Evolutionary conservation across 2,888 invertebrate species (phyloP).

Genomic region (Eudasyphora cyanicolor): DNA sequence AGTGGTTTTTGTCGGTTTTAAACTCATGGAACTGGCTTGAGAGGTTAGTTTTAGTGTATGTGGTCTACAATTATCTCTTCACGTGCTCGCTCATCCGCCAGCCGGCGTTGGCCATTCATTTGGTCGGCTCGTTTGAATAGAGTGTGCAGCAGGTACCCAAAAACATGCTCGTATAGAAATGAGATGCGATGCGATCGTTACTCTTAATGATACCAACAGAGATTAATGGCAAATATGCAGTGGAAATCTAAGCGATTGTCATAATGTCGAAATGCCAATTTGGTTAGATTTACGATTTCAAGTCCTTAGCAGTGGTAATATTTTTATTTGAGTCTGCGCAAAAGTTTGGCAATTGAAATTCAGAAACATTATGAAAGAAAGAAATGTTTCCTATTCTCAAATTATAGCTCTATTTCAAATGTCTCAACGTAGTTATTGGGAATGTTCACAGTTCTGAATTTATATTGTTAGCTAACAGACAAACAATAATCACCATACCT

Average conservation of each 20-base stretch:
- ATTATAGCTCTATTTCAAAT: too few species aligned
- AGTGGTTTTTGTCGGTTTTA: neutral
- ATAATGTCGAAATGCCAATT: too few species aligned
- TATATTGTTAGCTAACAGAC: too few species aligned
- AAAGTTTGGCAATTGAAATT: too few species aligned
- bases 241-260: neutral
- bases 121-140: neutral
- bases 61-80: slow-evolving; percentile 12
- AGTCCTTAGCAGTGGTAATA: too few species aligned
- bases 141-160: neutral
- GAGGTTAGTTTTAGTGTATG: slow-evolving; percentile 5
- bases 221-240: neutral
- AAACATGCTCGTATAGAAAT: neutral
- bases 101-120: neutral
- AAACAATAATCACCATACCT: too few species aligned
- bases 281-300: too few species aligned
- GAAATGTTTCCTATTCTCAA: too few species aligned
- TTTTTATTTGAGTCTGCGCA: too few species aligned
- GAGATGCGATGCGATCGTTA: neutral
- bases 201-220: neutral
- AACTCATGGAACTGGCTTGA: slow-evolving; percentile 10
- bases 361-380: too few species aligned
- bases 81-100: neutral
- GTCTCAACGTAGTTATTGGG: too few species aligned
- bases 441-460: too few species aligned